Conservation (phyloP, 2,888 invertebrate species). For the Eledone cirrhosa region DNA sequence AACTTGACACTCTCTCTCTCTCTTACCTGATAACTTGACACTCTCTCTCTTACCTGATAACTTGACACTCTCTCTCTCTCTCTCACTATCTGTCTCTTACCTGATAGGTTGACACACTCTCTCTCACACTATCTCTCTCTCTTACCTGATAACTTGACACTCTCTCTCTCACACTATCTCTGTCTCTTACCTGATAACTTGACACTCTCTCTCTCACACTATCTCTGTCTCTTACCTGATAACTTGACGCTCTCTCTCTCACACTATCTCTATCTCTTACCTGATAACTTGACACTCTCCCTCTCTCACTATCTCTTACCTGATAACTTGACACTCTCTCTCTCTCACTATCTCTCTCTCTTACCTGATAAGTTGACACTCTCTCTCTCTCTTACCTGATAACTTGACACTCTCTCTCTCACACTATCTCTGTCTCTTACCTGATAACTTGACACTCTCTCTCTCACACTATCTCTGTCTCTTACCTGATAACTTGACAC, state of each 20-base stretch:
- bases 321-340: slow-evolving; percentile 51
- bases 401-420: slow-evolving; percentile 51
- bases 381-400: slow-evolving; percentile 44
- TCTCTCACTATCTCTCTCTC: neutral
- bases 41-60: slow-evolving; percentile 53
- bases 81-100: too few species aligned
- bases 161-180: slow-evolving; percentile 30
- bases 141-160: slow-evolving; percentile 57
- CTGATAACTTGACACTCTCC: slow-evolving; percentile 54
- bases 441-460: slow-evolving; percentile 54
- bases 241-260: slow-evolving; percentile 51
- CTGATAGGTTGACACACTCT: slow-evolving; percentile 52
- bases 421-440: slow-evolving; percentile 38
- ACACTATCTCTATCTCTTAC: slow-evolving; percentile 38
- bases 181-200: slow-evolving; percentile 50
- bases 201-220: slow-evolving; percentile 48
- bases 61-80: slow-evolving; percentile 41
- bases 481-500: slow-evolving; percentile 57
- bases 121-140: too few species aligned
- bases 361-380: slow-evolving; percentile 58
- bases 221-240: slow-evolving; percentile 44
- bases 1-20: slow-evolving; percentile 47
- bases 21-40: slow-evolving; percentile 56
- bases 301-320: slow-evolving; percentile 42
- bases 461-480: too few species aligned